Conservation (phyloP, 1,140 invertebrate genomes). For the Homalodisca vitripennis region DNA sequence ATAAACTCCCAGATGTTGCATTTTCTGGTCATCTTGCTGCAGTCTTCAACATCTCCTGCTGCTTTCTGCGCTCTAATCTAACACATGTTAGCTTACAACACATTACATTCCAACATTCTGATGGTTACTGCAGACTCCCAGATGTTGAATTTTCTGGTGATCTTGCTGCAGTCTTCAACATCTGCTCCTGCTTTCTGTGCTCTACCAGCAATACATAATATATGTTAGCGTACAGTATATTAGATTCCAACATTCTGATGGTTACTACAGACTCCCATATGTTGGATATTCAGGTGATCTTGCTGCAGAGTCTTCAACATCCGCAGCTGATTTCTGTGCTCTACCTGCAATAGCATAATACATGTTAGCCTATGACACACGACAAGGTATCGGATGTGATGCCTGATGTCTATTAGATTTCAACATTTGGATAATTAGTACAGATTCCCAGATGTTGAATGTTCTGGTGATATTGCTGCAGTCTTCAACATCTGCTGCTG, state of each 20-base stretch:
- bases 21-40: slow-evolving; percentile 49
- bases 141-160: slow-evolving; percentile 46
- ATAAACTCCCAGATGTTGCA: slow-evolving; percentile 38
- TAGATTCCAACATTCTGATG: slow-evolving; percentile 21
- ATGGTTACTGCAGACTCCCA: not conserved
- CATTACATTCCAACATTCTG: slow-evolving; percentile 24
- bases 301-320: slow-evolving; percentile 49
- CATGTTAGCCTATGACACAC: too few relatives aligned
- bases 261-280: not conserved
- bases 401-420: too few relatives aligned
- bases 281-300: slow-evolving; percentile 48
- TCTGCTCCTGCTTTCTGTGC: not conserved
- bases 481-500: not conserved
- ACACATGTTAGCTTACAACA: not conserved
- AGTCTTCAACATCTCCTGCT: slow-evolving; percentile 49
- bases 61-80: slow-evolving; percentile 47
- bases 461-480: too few relatives aligned
- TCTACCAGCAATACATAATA: not conserved
- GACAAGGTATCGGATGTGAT: too few relatives aligned
- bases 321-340: slow-evolving; percentile 49
- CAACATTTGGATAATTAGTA: too few relatives aligned
- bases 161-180: slow-evolving; percentile 46
- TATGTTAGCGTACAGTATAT: too few relatives aligned
- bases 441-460: too few relatives aligned
- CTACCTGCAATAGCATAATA: slow-evolving; percentile 48